Conservation (phyloP, 2,113 vertebrate species). For the Dasyornis broadbenti region DNA sequence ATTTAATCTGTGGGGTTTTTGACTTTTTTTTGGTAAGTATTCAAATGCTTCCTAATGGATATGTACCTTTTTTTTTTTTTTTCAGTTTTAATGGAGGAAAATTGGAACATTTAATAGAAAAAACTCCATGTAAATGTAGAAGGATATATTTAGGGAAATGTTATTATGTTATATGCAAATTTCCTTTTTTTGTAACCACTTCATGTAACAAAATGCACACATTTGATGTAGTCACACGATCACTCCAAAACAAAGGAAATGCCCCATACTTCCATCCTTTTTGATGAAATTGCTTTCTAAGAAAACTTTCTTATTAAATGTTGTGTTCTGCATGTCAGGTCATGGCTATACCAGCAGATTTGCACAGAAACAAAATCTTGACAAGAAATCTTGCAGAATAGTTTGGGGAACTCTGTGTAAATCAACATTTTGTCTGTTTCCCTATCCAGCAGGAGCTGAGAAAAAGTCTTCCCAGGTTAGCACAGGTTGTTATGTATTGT, state of each 20-base stretch:
- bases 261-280: neutral
- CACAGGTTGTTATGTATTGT: neutral
- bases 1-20: neutral
- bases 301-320: neutral
- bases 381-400: neutral
- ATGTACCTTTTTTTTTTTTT: rapidly evolving
- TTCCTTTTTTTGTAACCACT: neutral
- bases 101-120: neutral
- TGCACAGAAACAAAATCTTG: neutral
- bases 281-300: neutral
- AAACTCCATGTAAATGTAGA: neutral
- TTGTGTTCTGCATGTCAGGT: neutral
- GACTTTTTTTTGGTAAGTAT: neutral
- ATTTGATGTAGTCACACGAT: neutral
- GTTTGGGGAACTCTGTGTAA: neutral
- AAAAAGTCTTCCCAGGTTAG: neutral
- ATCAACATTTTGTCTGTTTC: neutral
- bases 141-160: neutral
- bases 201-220: neutral
- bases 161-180: neutral
- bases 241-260: neutral
- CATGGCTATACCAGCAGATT: neutral
- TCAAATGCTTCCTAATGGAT: neutral
- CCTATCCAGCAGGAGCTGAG: neutral
- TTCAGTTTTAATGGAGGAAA: neutral